Evolutionary conservation across 1,140 invertebrate genomes (phyloP), one percentile per base, ranked within the genome.

Genomic region (Orchesella cincta): DNA sequence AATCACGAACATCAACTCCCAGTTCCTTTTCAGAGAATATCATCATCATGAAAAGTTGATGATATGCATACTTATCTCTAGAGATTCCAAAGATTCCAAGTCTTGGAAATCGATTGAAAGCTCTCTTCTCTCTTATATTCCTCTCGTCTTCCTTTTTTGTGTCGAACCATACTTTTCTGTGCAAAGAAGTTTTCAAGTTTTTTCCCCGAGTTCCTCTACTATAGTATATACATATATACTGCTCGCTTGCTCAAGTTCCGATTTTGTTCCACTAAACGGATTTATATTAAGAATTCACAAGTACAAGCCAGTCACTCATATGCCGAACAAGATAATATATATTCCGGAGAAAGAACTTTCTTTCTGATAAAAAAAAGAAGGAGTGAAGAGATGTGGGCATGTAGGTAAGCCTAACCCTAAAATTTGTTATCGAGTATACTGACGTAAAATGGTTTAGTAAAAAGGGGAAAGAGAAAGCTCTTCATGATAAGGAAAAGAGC

Each of bases 21-120:
- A n/a, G n/a, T n/a, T n/a, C n/a, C n/a, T n/a, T n/a, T n/a, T n/a
- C n/a, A n/a, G n/a, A 57, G 12, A 20, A 67, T 67, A 67, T 67
- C 62, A 29, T 67, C 31, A 33, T 67, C 28, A 33, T 67, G 62
- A 26, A 67, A 33, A 67, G 62, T 67, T 67, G 62, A 67, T 67
- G 62, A 67, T 67, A 67, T 67, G 62, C 31, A 33, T 67, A 31
- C 62, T 67, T 33, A 2, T 67, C 62, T 67, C 26, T 29, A 29
- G 62, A 67, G 62, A 67, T 29, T 67, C 52, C 52, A 57, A 57
- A 57, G 62, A 67, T 67, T 67, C 31, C 28, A 67, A 67, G 62
- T 18, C 31, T 29, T 67, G 62, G 2, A 67, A 67, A 67, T 67
- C 62, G 62, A 67, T 67, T 67, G 62, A 67, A 67, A 67, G 62